These are phyloP conservation scores for Epinotia nisella DNA, from an alignment of 2,888 invertebrate species.

Conservation along the genomic window DNA sequence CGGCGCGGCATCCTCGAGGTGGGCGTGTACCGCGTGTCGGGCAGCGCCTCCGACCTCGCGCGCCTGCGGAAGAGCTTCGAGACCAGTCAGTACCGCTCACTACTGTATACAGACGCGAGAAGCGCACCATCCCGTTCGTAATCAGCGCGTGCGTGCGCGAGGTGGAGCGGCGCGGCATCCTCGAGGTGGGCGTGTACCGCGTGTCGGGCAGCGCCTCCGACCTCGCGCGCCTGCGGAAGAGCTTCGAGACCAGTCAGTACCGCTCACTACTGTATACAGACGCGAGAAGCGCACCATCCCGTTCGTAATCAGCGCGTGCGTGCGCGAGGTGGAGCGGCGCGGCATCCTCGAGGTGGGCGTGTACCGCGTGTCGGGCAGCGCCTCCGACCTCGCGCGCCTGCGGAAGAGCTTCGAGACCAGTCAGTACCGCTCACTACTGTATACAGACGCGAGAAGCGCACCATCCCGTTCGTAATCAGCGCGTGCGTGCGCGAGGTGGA, in stretches of 20 bases:
- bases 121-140: no score
- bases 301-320: constrained; percentile 95
- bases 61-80: constrained; percentile 96
- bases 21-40: constrained; percentile 97
- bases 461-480: no score
- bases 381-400: constrained; percentile 94
- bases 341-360: constrained; percentile 96
- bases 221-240: constrained; percentile 93
- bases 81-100: constrained; percentile 87
- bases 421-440: constrained; percentile 81
- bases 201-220: constrained; percentile 97
- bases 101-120: no score
- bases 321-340: constrained; percentile 95
- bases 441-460: no score
- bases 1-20: constrained; percentile 95
- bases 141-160: no score
- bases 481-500: no score
- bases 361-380: constrained; percentile 97
- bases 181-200: constrained; percentile 96
- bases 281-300: constrained; percentile 93
- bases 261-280: constrained; percentile 75
- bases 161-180: constrained; percentile 95
- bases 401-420: constrained; percentile 97
- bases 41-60: constrained; percentile 95
- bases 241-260: constrained; percentile 95